Conservation (phyloP, 2,113 vertebrate species). For the Naja naja region DNA sequence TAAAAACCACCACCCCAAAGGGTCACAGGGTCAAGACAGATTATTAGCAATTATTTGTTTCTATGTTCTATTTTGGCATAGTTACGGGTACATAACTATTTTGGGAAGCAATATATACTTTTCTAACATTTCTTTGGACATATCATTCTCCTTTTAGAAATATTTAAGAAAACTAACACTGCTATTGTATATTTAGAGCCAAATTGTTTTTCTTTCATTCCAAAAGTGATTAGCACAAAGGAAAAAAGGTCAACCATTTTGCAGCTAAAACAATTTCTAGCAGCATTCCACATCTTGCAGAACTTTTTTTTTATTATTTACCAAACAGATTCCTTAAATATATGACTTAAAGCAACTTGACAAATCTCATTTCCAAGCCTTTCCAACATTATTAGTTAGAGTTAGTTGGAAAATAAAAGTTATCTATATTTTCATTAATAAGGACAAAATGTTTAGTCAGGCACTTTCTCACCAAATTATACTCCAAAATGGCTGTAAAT, state of each 20-base stretch:
- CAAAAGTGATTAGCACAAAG: neutral
- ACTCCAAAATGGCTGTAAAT: neutral
- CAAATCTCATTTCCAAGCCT: neutral
- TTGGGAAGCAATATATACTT: neutral
- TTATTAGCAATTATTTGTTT: neutral
- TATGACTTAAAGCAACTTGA: neutral
- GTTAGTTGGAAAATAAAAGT: neutral
- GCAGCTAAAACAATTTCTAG: neutral
- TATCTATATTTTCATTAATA: neutral
- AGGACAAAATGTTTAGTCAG: neutral
- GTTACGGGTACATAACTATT: neutral
- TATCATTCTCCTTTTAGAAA: neutral
- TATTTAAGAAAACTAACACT: neutral
- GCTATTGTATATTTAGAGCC: neutral
- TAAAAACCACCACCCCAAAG: too few relatives aligned
- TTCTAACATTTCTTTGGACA: neutral
- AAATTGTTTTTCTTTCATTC: neutral
- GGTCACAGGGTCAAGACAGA: too few relatives aligned
- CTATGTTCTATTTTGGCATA: neutral
- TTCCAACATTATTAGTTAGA: constrained; percentile 1
- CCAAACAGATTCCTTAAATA: neutral
- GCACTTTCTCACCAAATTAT: neutral
- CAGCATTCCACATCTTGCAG: neutral
- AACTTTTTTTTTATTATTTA: neutral
- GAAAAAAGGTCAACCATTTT: neutral